Conservation (phyloP, 2,113 vertebrate species). For the Lethenteron reissneri region DNA sequence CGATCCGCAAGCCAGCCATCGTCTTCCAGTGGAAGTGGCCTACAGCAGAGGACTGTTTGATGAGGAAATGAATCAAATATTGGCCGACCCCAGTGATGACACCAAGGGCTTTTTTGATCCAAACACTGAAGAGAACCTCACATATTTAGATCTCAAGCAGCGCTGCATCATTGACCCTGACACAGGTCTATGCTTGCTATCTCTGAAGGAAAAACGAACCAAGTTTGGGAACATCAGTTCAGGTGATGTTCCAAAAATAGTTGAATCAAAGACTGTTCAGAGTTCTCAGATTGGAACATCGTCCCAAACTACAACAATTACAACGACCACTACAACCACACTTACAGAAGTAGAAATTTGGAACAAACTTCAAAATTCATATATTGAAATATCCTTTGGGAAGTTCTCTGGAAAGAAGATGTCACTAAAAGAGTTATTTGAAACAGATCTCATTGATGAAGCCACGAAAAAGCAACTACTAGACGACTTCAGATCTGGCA, state of each 20-base stretch:
- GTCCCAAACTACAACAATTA: no score
- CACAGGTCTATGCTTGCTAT: conserved; percentile 23
- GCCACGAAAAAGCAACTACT: background rate
- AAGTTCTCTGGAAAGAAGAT: background rate
- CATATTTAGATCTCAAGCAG: conserved; percentile 19
- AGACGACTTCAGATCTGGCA: background rate
- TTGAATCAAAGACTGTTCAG: no score
- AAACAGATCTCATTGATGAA: background rate
- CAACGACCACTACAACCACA: no score
- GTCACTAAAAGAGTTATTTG: background rate
- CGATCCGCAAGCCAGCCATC: conserved; percentile 15
- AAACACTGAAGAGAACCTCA: conserved; percentile 18
- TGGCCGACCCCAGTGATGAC: conserved; percentile 10
- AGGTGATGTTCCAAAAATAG: no score
- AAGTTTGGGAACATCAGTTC: no score
- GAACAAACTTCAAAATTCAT: no score
- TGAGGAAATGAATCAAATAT: conserved; percentile 13
- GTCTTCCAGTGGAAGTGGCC: conserved; percentile 19
- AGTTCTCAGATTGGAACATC: no score
- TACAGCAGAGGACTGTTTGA: conserved; percentile 22
- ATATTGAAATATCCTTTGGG: no score
- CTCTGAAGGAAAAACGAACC: conserved; percentile 31
- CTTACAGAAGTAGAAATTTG: no score
- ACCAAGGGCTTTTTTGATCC: conserved; percentile 21
- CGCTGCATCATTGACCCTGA: conserved; percentile 18